Evolutionary conservation across 2,888 invertebrate species (phyloP).

Genomic region (Orchesella flavescens): DNA sequence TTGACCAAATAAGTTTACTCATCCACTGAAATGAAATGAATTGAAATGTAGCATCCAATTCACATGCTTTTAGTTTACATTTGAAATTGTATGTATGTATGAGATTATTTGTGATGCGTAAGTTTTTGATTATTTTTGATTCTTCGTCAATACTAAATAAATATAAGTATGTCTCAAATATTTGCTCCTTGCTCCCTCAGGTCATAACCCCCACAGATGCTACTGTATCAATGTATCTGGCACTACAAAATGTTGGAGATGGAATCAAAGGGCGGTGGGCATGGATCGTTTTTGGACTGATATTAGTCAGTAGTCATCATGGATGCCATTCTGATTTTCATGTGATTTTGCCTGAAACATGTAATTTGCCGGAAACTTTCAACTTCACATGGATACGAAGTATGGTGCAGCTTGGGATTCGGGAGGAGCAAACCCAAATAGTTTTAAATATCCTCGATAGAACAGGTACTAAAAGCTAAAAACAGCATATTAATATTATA

Average conservation of each 20-base stretch:
- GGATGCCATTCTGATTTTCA: conserved; percentile 69
- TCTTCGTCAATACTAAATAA: too few relatives aligned
- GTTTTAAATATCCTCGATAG: conserved; percentile 67
- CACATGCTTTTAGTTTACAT: too few relatives aligned
- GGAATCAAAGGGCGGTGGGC: conserved; percentile 42
- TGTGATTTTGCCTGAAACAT: conserved; percentile 71
- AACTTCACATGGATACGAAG: conserved; percentile 69
- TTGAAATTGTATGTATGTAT: too few relatives aligned
- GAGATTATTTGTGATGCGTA: too few relatives aligned
- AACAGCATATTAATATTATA: not conserved
- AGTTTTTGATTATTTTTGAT: too few relatives aligned
- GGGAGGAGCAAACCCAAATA: conserved; percentile 67
- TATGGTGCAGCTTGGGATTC: conserved; percentile 70
- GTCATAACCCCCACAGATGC: conserved; percentile 33
- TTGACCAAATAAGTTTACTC: too few relatives aligned
- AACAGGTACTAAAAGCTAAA: conserved; percentile 60
- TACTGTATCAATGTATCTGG: conserved; percentile 42
- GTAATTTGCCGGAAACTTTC: conserved; percentile 61
- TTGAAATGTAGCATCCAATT: too few relatives aligned
- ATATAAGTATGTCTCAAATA: too few relatives aligned
- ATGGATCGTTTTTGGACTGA: conserved; percentile 46
- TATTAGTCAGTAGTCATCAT: conserved; percentile 45
- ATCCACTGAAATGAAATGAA: too few relatives aligned
- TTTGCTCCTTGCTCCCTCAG: not conserved
- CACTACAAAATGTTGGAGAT: conserved; percentile 29